Conservation (phyloP, 2,797 vertebrate genomes). For the Basileuterus tristriatus region DNA sequence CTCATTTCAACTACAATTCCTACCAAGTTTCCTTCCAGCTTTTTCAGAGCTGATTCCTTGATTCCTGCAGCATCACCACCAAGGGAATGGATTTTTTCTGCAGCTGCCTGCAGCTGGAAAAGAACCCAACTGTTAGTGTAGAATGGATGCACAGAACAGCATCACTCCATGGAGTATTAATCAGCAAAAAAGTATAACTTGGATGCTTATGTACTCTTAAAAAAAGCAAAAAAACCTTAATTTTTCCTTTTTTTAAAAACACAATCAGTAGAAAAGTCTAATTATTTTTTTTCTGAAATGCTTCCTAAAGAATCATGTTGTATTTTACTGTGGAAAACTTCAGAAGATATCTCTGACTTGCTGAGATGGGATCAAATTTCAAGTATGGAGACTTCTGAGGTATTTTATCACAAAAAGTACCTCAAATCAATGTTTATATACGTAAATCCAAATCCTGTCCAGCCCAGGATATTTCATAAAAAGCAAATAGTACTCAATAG, state of each 20-base stretch:
- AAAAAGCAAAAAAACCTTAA: background rate
- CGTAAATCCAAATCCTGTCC: background rate
- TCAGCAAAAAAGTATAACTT: background rate
- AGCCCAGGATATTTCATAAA: background rate
- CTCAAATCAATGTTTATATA: background rate
- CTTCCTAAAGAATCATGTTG: background rate
- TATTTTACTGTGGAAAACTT: background rate
- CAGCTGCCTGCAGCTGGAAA: slow-evolving; percentile 69
- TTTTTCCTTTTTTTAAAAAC: background rate
- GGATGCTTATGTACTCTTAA: background rate
- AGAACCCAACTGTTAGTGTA: background rate
- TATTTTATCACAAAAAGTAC: background rate
- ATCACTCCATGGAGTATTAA: background rate
- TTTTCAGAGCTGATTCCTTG: slow-evolving; percentile 57
- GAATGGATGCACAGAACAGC: background rate
- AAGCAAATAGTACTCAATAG: background rate
- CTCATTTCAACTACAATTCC: background rate
- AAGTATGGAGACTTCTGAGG: background rate
- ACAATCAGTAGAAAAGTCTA: background rate
- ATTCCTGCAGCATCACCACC: slow-evolving; percentile 25
- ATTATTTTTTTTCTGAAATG: background rate
- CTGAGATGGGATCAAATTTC: background rate
- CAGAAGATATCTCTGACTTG: background rate
- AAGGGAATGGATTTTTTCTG: slow-evolving; percentile 49
- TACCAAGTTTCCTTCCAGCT: slow-evolving; percentile 74